Conservation (phyloP, 2,113 vertebrate species). For the Aleadryas rufinucha region DNA sequence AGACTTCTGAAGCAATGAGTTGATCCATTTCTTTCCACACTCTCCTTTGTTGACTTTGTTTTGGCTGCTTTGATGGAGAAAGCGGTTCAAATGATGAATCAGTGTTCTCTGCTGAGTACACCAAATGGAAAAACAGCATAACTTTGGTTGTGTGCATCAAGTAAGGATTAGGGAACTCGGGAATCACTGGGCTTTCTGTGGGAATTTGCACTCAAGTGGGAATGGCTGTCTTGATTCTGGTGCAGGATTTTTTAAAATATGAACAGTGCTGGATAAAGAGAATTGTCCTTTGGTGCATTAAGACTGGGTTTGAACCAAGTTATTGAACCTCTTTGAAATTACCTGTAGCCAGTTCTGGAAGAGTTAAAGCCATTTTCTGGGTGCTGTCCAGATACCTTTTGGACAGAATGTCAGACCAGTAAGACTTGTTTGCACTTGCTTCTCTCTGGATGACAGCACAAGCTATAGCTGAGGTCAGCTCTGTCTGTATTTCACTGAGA, state of each 20-base stretch:
- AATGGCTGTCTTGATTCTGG: background rate
- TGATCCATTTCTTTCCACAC: background rate
- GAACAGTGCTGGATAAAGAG: background rate
- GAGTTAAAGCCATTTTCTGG: background rate
- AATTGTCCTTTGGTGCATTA: background rate
- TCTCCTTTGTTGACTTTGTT: background rate
- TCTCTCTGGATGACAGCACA: slow-evolving; percentile 24
- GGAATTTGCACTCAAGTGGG: background rate
- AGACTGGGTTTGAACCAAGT: background rate
- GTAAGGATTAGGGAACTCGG: background rate
- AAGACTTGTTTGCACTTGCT: slow-evolving; percentile 6
- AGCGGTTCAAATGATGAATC: slow-evolving; percentile 17
- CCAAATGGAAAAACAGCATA: background rate
- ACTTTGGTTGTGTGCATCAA: background rate
- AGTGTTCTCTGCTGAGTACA: background rate
- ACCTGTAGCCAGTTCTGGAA: background rate
- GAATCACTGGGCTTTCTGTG: background rate
- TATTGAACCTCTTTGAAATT: background rate
- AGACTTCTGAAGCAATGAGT: background rate
- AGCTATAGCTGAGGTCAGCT: slow-evolving; percentile 28
- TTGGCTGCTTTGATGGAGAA: slow-evolving; percentile 37
- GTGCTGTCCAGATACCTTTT: background rate
- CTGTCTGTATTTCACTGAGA: background rate
- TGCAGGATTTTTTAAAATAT: background rate
- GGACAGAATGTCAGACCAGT: background rate